Evolutionary conservation across 1,140 invertebrate genomes (phyloP).

Genomic region (Drosophila takahashii): DNA sequence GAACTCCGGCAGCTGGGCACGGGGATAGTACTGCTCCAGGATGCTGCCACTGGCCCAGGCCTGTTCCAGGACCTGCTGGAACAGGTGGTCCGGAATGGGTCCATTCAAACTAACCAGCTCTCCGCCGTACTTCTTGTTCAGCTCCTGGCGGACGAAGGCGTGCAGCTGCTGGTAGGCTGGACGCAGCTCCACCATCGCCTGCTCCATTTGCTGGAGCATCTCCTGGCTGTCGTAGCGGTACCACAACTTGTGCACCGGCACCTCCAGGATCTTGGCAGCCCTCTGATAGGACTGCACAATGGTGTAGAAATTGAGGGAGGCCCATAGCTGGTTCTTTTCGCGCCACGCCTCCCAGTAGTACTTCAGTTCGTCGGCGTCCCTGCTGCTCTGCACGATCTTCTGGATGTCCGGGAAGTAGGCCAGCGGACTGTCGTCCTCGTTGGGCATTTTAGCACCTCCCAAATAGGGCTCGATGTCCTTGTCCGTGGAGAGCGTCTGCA

Average conservation of each 20-base stretch:
- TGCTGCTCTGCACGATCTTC: slow-evolving; percentile 69
- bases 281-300: slow-evolving; percentile 75
- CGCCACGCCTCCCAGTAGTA: slow-evolving; percentile 82
- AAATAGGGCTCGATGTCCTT: slow-evolving; percentile 81
- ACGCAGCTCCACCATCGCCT: slow-evolving; percentile 87
- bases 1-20: slow-evolving; percentile 65
- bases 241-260: slow-evolving; percentile 69
- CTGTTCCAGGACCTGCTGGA: slow-evolving; percentile 85
- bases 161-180: slow-evolving; percentile 95
- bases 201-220: slow-evolving; percentile 86
- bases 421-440: slow-evolving; percentile 72
- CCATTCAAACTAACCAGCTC: slow-evolving; percentile 88
- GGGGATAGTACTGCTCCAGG: slow-evolving; percentile 68
- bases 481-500: slow-evolving; percentile 76
- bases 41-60: slow-evolving; percentile 77
- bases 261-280: slow-evolving; percentile 69
- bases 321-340: slow-evolving; percentile 77
- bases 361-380: slow-evolving; percentile 71
- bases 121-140: slow-evolving; percentile 90
- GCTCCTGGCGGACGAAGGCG: slow-evolving; percentile 91
- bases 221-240: slow-evolving; percentile 86
- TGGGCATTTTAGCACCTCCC: slow-evolving; percentile 74
- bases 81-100: slow-evolving; percentile 95
- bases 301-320: slow-evolving; percentile 76
- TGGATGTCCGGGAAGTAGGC: slow-evolving; percentile 80